A percentile compares a stretch with the other conserved stretches of the same genome.
Evolutionary conservation across 2,113 vertebrate species (phyloP).

Genomic region (Probosciger aterrimus): DNA sequence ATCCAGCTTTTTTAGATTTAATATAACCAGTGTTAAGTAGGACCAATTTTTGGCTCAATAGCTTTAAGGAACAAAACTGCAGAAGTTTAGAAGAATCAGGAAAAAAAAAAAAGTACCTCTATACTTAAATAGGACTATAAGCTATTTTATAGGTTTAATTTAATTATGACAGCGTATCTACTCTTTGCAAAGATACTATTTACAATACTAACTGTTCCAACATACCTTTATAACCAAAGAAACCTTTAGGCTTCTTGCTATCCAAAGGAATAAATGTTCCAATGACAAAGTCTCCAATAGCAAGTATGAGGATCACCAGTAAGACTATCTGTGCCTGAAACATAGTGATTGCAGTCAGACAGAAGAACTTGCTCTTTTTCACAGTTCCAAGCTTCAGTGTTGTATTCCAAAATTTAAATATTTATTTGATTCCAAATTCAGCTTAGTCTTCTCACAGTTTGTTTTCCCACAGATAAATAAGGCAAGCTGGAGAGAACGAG

Average conservation of each 20-base stretch:
- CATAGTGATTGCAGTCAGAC: slow-evolving; percentile 35
- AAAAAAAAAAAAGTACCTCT: not conserved
- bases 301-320: slow-evolving; percentile 87
- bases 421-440: not conserved
- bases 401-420: not conserved
- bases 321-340: slow-evolving; percentile 94
- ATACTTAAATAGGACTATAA: accelerated
- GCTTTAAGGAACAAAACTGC: not conserved
- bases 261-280: slow-evolving; percentile 90
- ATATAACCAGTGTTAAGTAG: not conserved
- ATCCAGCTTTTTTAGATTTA: not conserved
- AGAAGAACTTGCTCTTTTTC: not conserved
- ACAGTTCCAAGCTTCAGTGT: not conserved
- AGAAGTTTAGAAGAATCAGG: not conserved
- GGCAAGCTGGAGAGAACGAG: not conserved
- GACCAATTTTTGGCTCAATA: not conserved
- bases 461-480: not conserved
- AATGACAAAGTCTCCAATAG: slow-evolving; percentile 91
- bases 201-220: not conserved
- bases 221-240: slow-evolving; percentile 91
- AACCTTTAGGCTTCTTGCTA: slow-evolving; percentile 85
- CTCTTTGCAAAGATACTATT: not conserved
- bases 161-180: not conserved
- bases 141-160: not conserved
- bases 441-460: not conserved